Conservation (phyloP, 2,797 vertebrate genomes). For the Melanitta fusca region DNA sequence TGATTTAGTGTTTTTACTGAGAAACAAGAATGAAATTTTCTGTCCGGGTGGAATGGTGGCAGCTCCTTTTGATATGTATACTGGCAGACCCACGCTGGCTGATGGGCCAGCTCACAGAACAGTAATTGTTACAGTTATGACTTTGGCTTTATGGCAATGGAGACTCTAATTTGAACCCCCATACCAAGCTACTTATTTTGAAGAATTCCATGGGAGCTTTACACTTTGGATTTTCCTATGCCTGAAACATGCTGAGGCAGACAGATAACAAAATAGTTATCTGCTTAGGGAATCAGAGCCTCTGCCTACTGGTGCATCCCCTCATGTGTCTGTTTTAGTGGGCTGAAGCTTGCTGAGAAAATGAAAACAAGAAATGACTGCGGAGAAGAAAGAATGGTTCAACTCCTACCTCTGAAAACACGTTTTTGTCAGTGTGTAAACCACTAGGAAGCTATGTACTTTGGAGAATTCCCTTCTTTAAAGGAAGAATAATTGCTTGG, state of each 20-base stretch:
- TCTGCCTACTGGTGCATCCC: accelerated
- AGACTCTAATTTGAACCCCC: background rate
- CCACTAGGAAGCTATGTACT: background rate
- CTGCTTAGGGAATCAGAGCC: background rate
- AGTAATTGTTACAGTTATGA: background rate
- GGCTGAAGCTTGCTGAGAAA: background rate
- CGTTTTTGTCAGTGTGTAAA: background rate
- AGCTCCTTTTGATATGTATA: background rate
- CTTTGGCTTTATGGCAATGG: background rate
- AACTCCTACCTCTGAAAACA: background rate
- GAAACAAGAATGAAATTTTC: background rate
- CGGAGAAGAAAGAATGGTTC: background rate
- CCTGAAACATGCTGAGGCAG: background rate
- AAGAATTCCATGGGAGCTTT: background rate
- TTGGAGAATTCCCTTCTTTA: background rate
- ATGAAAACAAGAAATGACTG: background rate
- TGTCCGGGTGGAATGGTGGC: background rate
- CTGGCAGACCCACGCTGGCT: background rate
- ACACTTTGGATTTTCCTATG: background rate
- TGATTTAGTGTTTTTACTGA: background rate
- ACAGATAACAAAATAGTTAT: background rate
- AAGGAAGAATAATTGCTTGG: background rate
- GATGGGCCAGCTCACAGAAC: background rate
- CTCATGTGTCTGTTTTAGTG: background rate
- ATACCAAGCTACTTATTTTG: background rate